Conservation (phyloP, 2,888 invertebrate genomes). For the Andrena flavipes region DNA sequence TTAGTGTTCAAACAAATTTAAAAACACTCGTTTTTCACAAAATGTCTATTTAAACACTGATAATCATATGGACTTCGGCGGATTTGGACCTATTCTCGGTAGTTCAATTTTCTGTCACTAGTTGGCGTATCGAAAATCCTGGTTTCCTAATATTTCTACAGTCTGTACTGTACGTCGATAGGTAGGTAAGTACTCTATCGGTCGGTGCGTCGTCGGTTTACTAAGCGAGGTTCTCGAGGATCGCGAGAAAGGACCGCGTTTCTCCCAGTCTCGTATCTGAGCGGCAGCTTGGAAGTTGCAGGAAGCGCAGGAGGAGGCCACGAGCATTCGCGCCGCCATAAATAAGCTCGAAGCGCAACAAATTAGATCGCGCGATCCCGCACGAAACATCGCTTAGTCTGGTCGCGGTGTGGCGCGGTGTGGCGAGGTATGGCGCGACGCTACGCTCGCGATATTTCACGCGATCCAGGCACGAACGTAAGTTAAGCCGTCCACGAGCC, state of each 20-base stretch:
- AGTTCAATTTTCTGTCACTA: no score
- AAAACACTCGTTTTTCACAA: no score
- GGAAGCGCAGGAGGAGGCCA: slow-evolving; percentile 26
- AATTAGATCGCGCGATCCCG: slow-evolving; percentile 79
- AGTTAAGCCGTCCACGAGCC: slow-evolving; percentile 69
- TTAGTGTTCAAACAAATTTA: no score
- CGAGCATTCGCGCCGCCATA: slow-evolving; percentile 60
- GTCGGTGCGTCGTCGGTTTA: background rate
- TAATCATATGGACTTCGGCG: no score
- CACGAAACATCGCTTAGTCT: slow-evolving; percentile 76
- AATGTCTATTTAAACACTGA: no score
- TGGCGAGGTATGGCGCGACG: background rate
- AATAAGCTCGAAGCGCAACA: slow-evolving; percentile 79
- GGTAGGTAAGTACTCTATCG: background rate
- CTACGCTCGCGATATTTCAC: slow-evolving; percentile 80
- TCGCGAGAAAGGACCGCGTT: background rate
- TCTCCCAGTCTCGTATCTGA: background rate
- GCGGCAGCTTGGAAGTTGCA: slow-evolving; percentile 6
- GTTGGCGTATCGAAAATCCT: no score
- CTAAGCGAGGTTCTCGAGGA: background rate
- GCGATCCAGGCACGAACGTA: slow-evolving; percentile 69
- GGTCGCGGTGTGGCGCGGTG: slow-evolving; percentile 17
- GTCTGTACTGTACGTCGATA: no score
- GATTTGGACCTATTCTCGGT: no score
- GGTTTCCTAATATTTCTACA: no score